Base-by-base conservation (phyloP, 2,113 vertebrate genomes). In the Chitala chitala region DNA sequence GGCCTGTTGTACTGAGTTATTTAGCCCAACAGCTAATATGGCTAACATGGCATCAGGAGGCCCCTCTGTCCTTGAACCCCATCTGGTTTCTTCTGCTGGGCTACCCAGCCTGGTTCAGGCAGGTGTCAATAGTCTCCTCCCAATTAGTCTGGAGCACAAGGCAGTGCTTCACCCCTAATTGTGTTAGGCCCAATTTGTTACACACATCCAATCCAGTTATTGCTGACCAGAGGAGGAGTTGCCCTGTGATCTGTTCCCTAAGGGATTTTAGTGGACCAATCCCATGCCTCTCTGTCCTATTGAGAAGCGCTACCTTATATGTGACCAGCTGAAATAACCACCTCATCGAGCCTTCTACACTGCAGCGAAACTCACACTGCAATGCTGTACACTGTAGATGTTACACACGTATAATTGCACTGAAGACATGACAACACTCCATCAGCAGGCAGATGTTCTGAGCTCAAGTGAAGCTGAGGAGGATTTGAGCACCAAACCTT, bases 261-360 rank as follows among this genome's bases (percentile, higher is more conserved):
- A 55, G 78, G 78, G 80, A 86, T 71, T n/a, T 86, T 81, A 82
- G 77, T 17, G 75, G 79, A 63, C 77, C 58, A 59, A 74, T 58
- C 61, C 77, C 48, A 15, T 77, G 59, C 58, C 71, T 59, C 76
- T 76, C 78, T 77, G 69, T 13, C 46, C 75, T 83, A 80, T 84
- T 88, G 86, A 85, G 77, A 64, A 71, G 72, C 77, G 86, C 83
- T 86, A 84, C 78, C 81, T 74, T 70, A 80, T 70, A 78, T 83
- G 44, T 33, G 69, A 68, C 50, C 33, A 44, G 33, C 71, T 64
- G 44, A 54, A 33, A 53, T 22, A 31, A 7, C 10, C 12, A 20
- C 48, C 50, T 33, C 46, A 36, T n/a, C 26, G 24, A 55, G 5
- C 53, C 53, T 17, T 55, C 53, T 15, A 3, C 20, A 61, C 29